Base-by-base conservation (phyloP, 2,113 vertebrate species). In the Ciconia stormi region DNA sequence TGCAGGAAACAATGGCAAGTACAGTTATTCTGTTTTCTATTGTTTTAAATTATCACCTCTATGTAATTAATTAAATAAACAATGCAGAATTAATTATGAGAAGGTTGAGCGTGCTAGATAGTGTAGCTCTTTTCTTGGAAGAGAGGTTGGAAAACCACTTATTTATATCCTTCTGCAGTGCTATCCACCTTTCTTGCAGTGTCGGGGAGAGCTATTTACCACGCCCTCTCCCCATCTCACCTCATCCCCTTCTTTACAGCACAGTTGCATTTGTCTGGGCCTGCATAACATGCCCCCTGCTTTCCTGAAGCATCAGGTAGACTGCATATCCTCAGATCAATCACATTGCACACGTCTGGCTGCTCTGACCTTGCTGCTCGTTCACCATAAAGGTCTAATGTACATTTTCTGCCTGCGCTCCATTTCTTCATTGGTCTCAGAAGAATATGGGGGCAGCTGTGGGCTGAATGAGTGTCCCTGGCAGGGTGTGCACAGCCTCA, bases 271-370 rank as follows among this genome's bases (percentile, higher is more conserved):
- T 67, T n/a, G 14, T 30, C 29, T 32, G 26, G 34, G 22, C 72
- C 69, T 47, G 15, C 11, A 6, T 18, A 16, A 62, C 2, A 3
- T 3, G 13, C 8, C 17, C 36, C n/a, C 23, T 4, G 7, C 30
- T 77, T 83, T 56, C n/a, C 71, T 50, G 25, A 42, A 23, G 49
- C 2, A 0, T 34, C 56, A 21, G 34, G 38, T 34, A 44, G 25
- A 8, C 40, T 47, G 25, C 8, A 1, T 8, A 20, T 21, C 72
- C 69, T 87, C 77, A 50, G 55, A 59, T 94, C 83, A 36, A 16
- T 71, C 29, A 0, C n/a, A 5, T 16, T 55, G 38, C 25, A 5
- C 50, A 26, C 0, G 0, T 95, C 80, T 61, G 59, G n/a, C 83
- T 62, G 36, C 63, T 86, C 42, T 93, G 67, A 40, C 59, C 8